phyloP scores from a whole-genome alignment of 2,888 invertebrate genomes.

The Hyposoter didymator region DNA sequence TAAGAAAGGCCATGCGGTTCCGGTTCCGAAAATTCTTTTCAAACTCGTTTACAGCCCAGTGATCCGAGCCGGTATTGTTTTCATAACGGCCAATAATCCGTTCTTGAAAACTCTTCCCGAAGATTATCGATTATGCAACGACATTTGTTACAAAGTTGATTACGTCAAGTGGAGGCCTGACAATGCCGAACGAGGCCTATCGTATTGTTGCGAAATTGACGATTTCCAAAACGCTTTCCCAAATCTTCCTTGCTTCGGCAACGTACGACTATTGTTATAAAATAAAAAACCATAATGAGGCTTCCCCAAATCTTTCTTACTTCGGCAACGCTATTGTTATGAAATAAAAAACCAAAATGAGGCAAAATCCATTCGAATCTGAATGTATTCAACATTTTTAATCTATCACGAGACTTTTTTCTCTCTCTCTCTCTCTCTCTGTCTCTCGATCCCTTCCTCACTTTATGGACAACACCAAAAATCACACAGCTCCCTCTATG shows the following conservation, averaged over 20 bases:
- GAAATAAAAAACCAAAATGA: neutral
- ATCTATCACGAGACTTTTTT: no score
- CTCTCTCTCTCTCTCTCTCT: no score
- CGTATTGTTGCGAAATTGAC: conserved; percentile 82
- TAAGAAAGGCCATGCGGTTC: conserved; percentile 78
- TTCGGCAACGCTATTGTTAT: conserved; percentile 41
- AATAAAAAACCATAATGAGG: neutral
- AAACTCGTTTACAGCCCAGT: conserved; percentile 86
- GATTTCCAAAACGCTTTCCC: conserved; percentile 66
- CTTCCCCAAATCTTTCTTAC: conserved; percentile 53
- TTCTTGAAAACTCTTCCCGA: conserved; percentile 68
- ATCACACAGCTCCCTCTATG: no score
- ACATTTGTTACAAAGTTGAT: conserved; percentile 74
- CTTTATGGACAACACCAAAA: no score
- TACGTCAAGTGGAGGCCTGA: conserved; percentile 77
- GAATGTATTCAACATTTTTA: no score
- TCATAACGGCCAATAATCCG: conserved; percentile 88
- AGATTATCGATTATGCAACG: conserved; percentile 75
- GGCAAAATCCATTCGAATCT: no score
- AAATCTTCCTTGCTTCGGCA: conserved; percentile 50
- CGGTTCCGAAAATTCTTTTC: conserved; percentile 87
- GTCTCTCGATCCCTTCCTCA: no score
- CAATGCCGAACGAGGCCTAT: conserved; percentile 74
- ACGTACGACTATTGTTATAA: conserved; percentile 25
- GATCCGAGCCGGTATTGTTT: conserved; percentile 85